Percentiles rank a stretch among this genome's conserved stretches.
phyloP scores from a whole-genome alignment of 2,113 vertebrate species.

The Orthochromis indermauri region DNA sequence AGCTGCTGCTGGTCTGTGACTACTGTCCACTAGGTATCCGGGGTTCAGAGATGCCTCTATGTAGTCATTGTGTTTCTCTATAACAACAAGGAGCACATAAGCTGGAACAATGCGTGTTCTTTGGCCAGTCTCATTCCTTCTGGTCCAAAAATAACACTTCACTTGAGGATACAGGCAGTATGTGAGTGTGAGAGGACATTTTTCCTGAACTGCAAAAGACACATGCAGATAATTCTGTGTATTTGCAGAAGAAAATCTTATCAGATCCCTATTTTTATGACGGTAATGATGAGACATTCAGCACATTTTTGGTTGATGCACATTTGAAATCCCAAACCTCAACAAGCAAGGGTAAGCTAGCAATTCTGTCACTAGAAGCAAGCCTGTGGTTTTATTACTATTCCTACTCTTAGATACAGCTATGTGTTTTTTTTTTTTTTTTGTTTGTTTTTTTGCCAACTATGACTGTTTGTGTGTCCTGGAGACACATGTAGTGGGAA shows the following conservation, averaged over 20 bases:
- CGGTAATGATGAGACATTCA: fast-evolving
- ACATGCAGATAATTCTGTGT: not conserved
- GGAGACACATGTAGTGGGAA: not conserved
- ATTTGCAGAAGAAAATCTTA: not conserved
- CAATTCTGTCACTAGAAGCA: not conserved
- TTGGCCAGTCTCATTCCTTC: not conserved
- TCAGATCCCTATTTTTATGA: not conserved
- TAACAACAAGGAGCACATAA: not conserved
- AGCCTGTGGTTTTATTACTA: not conserved
- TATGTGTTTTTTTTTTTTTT: not conserved
- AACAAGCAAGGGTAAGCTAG: not conserved
- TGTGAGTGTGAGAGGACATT: not conserved
- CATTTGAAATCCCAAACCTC: not conserved
- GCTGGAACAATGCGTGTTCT: not conserved
- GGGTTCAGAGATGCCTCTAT: not conserved
- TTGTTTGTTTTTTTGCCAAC: not conserved
- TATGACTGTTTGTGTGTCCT: not conserved
- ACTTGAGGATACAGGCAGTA: not conserved
- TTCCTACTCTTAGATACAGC: not conserved
- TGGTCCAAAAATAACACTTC: not conserved
- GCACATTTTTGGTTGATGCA: not conserved
- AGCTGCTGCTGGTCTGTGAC: not conserved
- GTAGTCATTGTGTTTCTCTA: not conserved
- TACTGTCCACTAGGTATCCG: not conserved
- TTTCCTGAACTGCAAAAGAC: not conserved